Conservation (phyloP, 2,113 vertebrate genomes). For the Chaetorhynchus papuensis region DNA sequence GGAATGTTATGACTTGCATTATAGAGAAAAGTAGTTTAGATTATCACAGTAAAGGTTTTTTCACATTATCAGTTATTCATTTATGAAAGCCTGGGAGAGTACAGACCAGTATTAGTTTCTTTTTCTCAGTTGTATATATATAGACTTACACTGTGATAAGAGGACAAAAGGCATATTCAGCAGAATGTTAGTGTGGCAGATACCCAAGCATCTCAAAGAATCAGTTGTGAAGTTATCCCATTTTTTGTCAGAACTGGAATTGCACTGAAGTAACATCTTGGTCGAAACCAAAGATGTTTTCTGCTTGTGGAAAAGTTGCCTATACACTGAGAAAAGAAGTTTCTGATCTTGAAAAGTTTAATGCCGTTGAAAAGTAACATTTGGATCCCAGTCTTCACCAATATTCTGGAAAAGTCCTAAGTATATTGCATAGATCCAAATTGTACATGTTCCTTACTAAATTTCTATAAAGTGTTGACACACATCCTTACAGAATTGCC, state of each 20-base stretch:
- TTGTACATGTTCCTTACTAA: not conserved
- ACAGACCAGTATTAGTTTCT: not conserved
- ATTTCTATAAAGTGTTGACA: not conserved
- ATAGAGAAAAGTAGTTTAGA: not conserved
- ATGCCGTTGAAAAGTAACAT: not conserved
- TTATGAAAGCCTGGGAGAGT: not conserved
- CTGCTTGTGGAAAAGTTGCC: not conserved
- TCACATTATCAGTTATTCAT: not conserved
- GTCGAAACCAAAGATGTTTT: not conserved
- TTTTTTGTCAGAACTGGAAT: not conserved
- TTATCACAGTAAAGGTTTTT: not conserved
- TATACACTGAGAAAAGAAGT: not conserved
- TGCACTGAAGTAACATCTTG: not conserved
- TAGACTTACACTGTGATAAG: not conserved
- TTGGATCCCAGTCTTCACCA: not conserved
- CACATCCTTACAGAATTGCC: not conserved
- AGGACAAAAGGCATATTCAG: not conserved
- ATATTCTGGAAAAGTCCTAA: not conserved
- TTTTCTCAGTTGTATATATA: not conserved
- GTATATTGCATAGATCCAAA: not conserved
- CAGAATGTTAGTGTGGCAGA: not conserved
- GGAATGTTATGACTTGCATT: not conserved
- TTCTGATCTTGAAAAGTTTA: not conserved
- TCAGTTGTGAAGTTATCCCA: not conserved
- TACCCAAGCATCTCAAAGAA: not conserved